Evolutionary conservation across 2,113 vertebrate genomes (phyloP), one percentile per base, ranked within the genome.

Genomic region (Caranx ignobilis): DNA sequence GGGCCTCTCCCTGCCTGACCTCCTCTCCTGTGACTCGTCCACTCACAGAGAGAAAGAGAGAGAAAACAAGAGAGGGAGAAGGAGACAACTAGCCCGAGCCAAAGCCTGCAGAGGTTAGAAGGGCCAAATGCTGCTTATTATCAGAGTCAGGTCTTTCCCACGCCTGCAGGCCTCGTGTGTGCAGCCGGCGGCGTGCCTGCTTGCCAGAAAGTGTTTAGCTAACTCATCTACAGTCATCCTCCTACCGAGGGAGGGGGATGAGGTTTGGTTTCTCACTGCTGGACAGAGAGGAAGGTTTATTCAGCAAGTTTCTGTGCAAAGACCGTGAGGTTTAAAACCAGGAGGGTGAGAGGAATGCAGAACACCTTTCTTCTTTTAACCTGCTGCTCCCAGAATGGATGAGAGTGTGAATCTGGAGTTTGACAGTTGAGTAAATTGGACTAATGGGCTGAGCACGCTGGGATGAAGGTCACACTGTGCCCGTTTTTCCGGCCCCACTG

Each of bases 61-160:
- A 78, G 79, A 89, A 90, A 90, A 90, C 85, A 89, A 87, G 87
- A 34, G 50, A 82, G 88, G 71, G 84, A 83, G 83, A 87, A 82
- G 86, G 77, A 89, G 83, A 87, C 83, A 86, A 75, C 83, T 18
- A 47, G 79, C 64, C 83, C 47, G 60, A 90, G 88, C 90, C 86
- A 89, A 91, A 83, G 88, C 90, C 76, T 87, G 78, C 75, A 70
- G 85, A 91, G 88, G 88, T 93, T 91, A 86, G 76, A 78, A 81
- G 86, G 90, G 88, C 89, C 89, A 89, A 93, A 88, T 41, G 83
- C 89, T 93, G 91, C 91, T 93, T 93, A 91, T 93, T 92, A 91
- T 94, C 92, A 91, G 90, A 93, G 84, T 69, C 75, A 77, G 85
- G 92, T 90, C 93, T 93, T 94, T 95, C 93, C 93, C 92, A 95